Conservation (phyloP, 2,888 invertebrate genomes). For the Perizoma flavofasciatum region DNA sequence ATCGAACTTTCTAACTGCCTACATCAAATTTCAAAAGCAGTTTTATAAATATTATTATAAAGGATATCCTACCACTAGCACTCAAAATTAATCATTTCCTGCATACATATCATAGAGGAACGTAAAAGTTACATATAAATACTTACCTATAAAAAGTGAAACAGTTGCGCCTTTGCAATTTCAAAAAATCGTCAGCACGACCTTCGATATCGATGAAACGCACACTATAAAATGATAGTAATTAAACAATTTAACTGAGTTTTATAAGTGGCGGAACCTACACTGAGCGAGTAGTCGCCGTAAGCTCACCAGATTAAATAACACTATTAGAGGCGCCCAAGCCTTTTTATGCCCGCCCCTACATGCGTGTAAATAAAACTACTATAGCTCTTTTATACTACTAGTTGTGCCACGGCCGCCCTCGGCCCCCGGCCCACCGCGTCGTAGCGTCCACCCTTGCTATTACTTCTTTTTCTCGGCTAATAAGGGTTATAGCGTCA, state of each 20-base stretch:
- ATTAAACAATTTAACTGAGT: conserved; percentile 11
- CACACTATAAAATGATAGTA: conserved; percentile 4
- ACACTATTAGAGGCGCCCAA: conserved; percentile 53
- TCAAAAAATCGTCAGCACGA: conserved; percentile 6
- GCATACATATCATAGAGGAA: too few relatives aligned
- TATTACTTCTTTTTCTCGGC: too few relatives aligned
- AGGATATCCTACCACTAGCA: too few relatives aligned
- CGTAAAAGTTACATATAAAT: too few relatives aligned
- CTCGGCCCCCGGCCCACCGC: too few relatives aligned
- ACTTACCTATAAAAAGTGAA: conserved; percentile 17
- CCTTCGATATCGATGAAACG: not conserved
- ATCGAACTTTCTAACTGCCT: too few relatives aligned
- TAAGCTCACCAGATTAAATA: conserved; percentile 60
- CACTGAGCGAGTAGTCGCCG: conserved; percentile 40
- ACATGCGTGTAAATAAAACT: conserved; percentile 29
- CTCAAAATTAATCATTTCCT: too few relatives aligned
- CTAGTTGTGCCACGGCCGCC: too few relatives aligned
- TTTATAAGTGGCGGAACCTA: conserved; percentile 9
- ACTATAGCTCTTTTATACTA: not conserved
- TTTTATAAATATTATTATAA: too few relatives aligned
- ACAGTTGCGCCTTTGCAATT: conserved; percentile 7
- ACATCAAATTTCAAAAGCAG: too few relatives aligned
- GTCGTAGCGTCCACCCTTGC: too few relatives aligned
- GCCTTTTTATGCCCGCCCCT: conserved; percentile 66
- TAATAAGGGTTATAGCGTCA: too few relatives aligned